phyloP scores from a whole-genome alignment of 2,113 vertebrate genomes.

The Hymenochirus boettgeri region DNA sequence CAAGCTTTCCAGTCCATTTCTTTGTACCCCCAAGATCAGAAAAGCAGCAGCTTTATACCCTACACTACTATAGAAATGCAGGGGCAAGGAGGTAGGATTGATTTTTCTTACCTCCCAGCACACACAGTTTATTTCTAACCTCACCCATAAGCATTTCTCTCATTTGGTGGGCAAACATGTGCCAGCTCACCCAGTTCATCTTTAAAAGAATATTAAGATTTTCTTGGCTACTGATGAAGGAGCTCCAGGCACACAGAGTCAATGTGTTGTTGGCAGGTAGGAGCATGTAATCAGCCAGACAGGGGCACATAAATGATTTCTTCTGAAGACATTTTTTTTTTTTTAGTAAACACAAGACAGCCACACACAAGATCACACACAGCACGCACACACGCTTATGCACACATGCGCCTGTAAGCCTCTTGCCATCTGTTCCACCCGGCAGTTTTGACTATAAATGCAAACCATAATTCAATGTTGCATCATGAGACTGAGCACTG shows the following conservation, averaged over 20 bases:
- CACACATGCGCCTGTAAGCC: slow-evolving; percentile 14
- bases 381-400: neutral
- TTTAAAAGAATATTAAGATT: neutral
- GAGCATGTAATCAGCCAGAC: slow-evolving; percentile 11
- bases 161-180: neutral
- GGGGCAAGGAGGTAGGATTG: too few species aligned
- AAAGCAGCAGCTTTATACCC: too few species aligned
- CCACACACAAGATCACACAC: neutral
- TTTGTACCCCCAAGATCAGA: too few species aligned
- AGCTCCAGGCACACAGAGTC: neutral
- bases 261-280: slow-evolving; percentile 15
- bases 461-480: slow-evolving; percentile 18
- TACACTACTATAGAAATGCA: too few species aligned
- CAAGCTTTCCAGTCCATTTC: too few species aligned
- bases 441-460: slow-evolving; percentile 15
- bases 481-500: slow-evolving; percentile 18
- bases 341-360: neutral
- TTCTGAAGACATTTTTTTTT: slow-evolving; percentile 16
- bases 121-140: too few species aligned
- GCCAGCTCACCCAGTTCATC: slow-evolving; percentile 28
- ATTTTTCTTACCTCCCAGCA: too few species aligned
- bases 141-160: slow-evolving; percentile 12
- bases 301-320: slow-evolving; percentile 3
- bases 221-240: slow-evolving; percentile 8
- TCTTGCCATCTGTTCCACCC: slow-evolving; percentile 30